Percentiles rank a stretch among this genome's conserved stretches.
phyloP scores from a whole-genome alignment of 2,888 invertebrate genomes.

The Dinocampus coccinellae region DNA sequence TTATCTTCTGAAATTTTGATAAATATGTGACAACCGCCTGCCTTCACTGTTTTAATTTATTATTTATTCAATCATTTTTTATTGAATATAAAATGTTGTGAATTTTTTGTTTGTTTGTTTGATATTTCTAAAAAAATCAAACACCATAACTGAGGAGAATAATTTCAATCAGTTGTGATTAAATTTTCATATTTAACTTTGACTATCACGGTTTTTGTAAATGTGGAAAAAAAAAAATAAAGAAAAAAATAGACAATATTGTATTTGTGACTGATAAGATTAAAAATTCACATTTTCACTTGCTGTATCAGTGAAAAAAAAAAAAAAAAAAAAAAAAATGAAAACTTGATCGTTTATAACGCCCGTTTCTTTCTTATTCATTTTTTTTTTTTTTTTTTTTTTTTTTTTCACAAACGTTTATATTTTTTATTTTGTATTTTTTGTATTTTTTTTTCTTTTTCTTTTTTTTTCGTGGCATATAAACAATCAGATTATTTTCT shows the following conservation, averaged over 20 bases:
- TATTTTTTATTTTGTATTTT: conserved; percentile 22
- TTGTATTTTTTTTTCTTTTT: not conserved
- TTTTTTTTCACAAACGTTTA: not conserved
- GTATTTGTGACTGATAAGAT: too few relatives aligned
- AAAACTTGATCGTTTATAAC: not conserved
- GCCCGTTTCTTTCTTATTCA: not conserved
- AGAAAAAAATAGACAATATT: not conserved
- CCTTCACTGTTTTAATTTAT: conserved; percentile 36
- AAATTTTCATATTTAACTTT: not conserved
- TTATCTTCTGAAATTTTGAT: conserved; percentile 23
- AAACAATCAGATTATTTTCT: not conserved
- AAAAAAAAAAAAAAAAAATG: too few relatives aligned
- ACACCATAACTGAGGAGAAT: not conserved
- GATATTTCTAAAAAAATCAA: not conserved
- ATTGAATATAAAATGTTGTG: conserved; percentile 22
- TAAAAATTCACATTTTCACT: not conserved
- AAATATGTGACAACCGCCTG: conserved; percentile 52
- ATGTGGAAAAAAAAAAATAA: not conserved
- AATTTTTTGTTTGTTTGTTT: not conserved
- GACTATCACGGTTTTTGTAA: not conserved
- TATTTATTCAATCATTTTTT: not conserved
- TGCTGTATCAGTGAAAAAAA: not conserved
- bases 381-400: too few relatives aligned
- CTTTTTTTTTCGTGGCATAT: not conserved
- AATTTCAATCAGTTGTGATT: not conserved